A percentile compares a stretch with the other conserved stretches of the same genome.
These are phyloP conservation scores for Dryococelus australis DNA, from an alignment of 2,888 invertebrate genomes.

Conservation along the genomic window DNA sequence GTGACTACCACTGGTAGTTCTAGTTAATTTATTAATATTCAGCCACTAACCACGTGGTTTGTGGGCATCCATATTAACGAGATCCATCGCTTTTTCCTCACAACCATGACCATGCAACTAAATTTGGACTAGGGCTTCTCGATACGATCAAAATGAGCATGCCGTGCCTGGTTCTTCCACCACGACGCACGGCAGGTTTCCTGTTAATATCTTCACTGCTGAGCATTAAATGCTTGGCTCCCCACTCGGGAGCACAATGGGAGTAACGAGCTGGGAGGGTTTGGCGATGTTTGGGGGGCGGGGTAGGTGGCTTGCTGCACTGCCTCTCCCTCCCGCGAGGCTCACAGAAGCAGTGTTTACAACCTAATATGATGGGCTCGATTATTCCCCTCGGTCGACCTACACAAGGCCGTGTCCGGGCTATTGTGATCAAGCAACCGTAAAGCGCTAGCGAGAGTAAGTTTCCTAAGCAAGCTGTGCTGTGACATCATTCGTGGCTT, in stretches of 20 bases:
- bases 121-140: no score
- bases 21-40: no score
- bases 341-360: not conserved
- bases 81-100: no score
- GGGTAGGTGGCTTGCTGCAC: not conserved
- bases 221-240: slow-evolving; percentile 16
- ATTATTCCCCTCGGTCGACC: slow-evolving; percentile 16
- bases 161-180: not conserved
- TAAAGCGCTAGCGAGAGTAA: not conserved
- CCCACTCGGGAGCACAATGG: slow-evolving; percentile 13
- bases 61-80: no score
- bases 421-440: not conserved
- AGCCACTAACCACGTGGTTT: no score
- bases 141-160: not conserved
- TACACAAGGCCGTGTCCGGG: slow-evolving; percentile 16
- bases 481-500: not conserved
- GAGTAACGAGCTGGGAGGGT: not conserved
- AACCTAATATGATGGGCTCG: slow-evolving; percentile 16
- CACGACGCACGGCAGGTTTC: not conserved
- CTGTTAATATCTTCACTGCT: slow-evolving; percentile 16
- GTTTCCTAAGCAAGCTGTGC: not conserved
- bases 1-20: no score
- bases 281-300: not conserved
- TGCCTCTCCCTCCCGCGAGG: not conserved
- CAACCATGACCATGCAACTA: no score